Evolutionary conservation across 2,113 vertebrate genomes (phyloP).

Genomic region (Cephalopterus ornatus): DNA sequence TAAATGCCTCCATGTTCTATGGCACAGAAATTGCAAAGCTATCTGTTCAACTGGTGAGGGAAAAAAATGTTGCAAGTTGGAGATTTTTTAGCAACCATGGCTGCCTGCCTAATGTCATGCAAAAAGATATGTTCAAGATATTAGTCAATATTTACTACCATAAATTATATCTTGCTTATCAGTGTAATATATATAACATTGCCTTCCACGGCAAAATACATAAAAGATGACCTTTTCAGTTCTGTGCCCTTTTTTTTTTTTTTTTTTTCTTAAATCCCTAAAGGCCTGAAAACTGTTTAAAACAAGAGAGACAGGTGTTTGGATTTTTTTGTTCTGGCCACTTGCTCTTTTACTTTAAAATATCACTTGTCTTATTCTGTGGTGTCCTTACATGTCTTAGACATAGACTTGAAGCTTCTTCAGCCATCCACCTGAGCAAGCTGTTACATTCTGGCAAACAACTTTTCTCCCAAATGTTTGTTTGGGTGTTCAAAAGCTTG

Average conservation of each 20-base stretch:
- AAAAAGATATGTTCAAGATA: neutral
- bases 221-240: neutral
- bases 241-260: neutral
- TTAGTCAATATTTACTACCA: neutral
- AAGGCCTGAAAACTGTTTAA: neutral
- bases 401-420: neutral
- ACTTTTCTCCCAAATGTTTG: neutral
- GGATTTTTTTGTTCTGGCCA: neutral
- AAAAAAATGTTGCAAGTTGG: neutral
- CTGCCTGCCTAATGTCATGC: neutral
- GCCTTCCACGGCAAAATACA: neutral
- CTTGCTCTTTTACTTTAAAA: neutral
- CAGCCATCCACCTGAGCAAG: neutral
- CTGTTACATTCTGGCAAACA: neutral
- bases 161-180: neutral
- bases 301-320: neutral
- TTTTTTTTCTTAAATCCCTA: neutral
- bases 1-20: neutral
- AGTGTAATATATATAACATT: neutral
- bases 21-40: neutral
- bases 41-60: neutral
- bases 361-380: neutral
- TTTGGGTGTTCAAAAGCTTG: constrained; percentile 3
- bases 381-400: neutral
- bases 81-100: neutral